Evolutionary conservation across 2,888 invertebrate genomes (phyloP).

Genomic region (Stenurella melanura): DNA sequence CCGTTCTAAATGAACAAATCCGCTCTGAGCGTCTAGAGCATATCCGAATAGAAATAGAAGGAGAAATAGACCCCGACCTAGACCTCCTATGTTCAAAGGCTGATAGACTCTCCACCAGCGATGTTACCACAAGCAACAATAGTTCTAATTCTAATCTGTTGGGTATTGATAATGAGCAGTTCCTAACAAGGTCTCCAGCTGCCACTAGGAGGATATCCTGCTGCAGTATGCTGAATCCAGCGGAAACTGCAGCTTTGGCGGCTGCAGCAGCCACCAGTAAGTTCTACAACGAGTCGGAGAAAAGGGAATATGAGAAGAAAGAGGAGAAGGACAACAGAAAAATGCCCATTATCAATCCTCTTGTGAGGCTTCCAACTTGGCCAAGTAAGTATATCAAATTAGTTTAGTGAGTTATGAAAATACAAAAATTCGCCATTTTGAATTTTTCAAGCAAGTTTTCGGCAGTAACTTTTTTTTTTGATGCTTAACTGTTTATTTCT

Average conservation of each 20-base stretch:
- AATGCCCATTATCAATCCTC: slow-evolving; percentile 92
- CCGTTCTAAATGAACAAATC: slow-evolving; percentile 77
- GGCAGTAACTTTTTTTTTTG: too few species aligned
- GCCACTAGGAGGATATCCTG: slow-evolving; percentile 93
- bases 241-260: slow-evolving; percentile 78
- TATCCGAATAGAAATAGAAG: slow-evolving; percentile 67
- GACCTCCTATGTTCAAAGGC: slow-evolving; percentile 67
- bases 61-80: slow-evolving; percentile 66
- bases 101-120: slow-evolving; percentile 68
- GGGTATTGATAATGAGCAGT: slow-evolving; percentile 79
- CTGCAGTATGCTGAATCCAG: slow-evolving; percentile 89
- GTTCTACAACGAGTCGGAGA: slow-evolving; percentile 70
- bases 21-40: slow-evolving; percentile 67
- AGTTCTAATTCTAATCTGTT: slow-evolving; percentile 78
- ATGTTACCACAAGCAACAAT: slow-evolving; percentile 69
- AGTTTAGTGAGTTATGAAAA: not conserved
- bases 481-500: too few species aligned
- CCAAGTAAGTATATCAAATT: slow-evolving; percentile 80
- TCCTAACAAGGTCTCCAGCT: slow-evolving; percentile 85
- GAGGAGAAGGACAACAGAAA: slow-evolving; percentile 76
- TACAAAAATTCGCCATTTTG: too few species aligned
- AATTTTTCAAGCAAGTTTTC: too few species aligned
- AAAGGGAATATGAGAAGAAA: slow-evolving; percentile 68
- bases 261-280: slow-evolving; percentile 78
- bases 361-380: slow-evolving; percentile 91